Percentiles rank a stretch among this genome's conserved stretches.
Conservation (phyloP, 2,797 vertebrate species). For the Oreonectes daqikongensis region DNA sequence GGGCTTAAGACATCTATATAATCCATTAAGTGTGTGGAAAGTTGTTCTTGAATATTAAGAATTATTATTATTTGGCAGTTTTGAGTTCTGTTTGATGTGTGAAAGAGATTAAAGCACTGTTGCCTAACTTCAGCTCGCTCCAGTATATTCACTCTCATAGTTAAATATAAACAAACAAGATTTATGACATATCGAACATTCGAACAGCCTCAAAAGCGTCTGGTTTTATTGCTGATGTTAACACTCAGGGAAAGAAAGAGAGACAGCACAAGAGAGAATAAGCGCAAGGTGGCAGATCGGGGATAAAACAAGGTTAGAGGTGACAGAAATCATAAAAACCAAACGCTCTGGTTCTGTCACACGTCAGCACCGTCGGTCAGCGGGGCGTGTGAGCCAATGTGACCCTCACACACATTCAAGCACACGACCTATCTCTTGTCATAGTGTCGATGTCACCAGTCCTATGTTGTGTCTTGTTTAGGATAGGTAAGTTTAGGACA, state of each 20-base stretch:
- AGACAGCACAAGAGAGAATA: neutral
- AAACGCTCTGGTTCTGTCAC: conserved; percentile 11
- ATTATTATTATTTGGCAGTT: neutral
- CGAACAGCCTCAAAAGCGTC: neutral
- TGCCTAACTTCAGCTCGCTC: neutral
- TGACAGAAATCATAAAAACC: conserved; percentile 45
- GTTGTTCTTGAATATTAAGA: neutral
- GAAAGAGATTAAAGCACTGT: neutral
- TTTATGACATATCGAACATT: no score
- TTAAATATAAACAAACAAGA: no score
- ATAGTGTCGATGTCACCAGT: conserved; percentile 45
- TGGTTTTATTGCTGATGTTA: conserved; percentile 27
- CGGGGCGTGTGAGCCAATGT: conserved; percentile 33
- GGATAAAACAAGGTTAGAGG: conserved; percentile 42
- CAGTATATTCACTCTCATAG: no score
- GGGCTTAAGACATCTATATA: no score
- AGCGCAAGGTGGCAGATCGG: conserved; percentile 3
- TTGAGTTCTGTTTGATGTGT: neutral
- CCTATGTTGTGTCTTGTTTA: conserved; percentile 28
- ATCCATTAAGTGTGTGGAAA: neutral
- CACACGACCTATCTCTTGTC: conserved; percentile 33
- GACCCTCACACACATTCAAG: conserved; percentile 21
- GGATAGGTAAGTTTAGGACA: conserved; percentile 40
- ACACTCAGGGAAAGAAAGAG: neutral
- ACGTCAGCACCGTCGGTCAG: conserved; percentile 22